Conservation (phyloP, 2,113 vertebrate genomes). For the Malaclemys terrapin region DNA sequence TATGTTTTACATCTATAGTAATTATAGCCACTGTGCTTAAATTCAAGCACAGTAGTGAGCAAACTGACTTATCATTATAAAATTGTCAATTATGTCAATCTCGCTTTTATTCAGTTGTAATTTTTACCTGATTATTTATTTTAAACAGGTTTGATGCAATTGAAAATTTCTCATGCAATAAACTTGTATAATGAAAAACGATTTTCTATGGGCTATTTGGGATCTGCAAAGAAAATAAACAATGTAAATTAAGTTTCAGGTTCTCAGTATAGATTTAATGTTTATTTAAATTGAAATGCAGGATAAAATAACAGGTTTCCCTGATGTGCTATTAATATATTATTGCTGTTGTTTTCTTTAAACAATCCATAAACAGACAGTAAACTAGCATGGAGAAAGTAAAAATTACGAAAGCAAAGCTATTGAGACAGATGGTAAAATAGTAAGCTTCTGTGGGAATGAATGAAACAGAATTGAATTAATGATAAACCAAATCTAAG, state of each 20-base stretch:
- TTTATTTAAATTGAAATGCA: conserved; percentile 14
- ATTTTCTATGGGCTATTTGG: not conserved
- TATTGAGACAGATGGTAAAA: not conserved
- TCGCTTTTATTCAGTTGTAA: not conserved
- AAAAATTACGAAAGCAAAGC: conserved; percentile 22
- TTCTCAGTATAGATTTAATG: not conserved
- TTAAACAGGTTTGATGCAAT: conserved; percentile 1
- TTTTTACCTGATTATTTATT: conserved; percentile 52
- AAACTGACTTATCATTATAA: not conserved
- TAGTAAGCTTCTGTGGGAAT: not conserved
- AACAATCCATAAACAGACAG: conserved; percentile 4
- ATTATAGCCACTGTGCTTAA: not conserved
- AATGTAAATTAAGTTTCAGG: conserved; percentile 6
- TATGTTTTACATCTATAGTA: not conserved
- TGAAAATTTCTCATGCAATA: not conserved
- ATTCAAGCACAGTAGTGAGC: not conserved
- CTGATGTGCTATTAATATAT: conserved; percentile 16
- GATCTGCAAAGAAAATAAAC: not conserved
- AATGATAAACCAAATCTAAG: conserved; percentile 59
- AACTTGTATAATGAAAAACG: conserved; percentile 1
- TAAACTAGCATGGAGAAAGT: conserved; percentile 6
- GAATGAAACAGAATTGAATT: not conserved
- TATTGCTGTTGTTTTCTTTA: not conserved
- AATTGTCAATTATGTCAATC: not conserved
- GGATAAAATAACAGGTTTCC: conserved; percentile 1